These are phyloP conservation scores for Ophion ventricosus DNA, from an alignment of 2,888 invertebrate species.

Conservation along the genomic window DNA sequence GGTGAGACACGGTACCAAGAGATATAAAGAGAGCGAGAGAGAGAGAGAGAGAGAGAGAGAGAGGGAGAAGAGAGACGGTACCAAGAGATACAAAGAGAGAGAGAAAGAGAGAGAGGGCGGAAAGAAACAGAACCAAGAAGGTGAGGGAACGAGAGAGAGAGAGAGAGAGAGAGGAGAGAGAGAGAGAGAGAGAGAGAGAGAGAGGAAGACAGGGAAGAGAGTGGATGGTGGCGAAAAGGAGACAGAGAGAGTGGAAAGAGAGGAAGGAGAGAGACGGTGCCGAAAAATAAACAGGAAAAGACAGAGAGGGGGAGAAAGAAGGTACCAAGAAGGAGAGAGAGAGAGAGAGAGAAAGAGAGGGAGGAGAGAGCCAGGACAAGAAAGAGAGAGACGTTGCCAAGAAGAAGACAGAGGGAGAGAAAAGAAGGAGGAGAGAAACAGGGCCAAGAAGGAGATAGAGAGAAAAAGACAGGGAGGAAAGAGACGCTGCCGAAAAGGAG, in stretches of 20 bases:
- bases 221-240: neutral
- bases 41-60: too few relatives aligned
- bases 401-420: conserved; percentile 29
- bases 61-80: too few relatives aligned
- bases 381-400: conserved; percentile 30
- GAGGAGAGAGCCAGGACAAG: too few relatives aligned
- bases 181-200: conserved; percentile 37
- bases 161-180: too few relatives aligned
- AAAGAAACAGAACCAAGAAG: too few relatives aligned
- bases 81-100: conserved; percentile 21
- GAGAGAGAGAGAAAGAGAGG: too few relatives aligned
- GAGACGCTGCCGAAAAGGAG: conserved; percentile 6
- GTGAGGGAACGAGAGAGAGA: conserved; percentile 28
- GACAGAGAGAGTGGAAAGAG: conserved; percentile 33
- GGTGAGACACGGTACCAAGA: too few relatives aligned
- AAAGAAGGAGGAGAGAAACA: too few relatives aligned
- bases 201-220: neutral
- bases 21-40: conserved; percentile 19
- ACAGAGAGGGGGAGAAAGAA: neutral
- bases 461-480: too few relatives aligned
- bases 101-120: conserved; percentile 3
- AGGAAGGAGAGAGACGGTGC: too few relatives aligned
- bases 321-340: neutral
- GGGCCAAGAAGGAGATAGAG: neutral
- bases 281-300: conserved; percentile 21